These are phyloP conservation scores for Heliangelus exortis DNA, from an alignment of 2,797 vertebrate genomes.

Conservation along the genomic window DNA sequence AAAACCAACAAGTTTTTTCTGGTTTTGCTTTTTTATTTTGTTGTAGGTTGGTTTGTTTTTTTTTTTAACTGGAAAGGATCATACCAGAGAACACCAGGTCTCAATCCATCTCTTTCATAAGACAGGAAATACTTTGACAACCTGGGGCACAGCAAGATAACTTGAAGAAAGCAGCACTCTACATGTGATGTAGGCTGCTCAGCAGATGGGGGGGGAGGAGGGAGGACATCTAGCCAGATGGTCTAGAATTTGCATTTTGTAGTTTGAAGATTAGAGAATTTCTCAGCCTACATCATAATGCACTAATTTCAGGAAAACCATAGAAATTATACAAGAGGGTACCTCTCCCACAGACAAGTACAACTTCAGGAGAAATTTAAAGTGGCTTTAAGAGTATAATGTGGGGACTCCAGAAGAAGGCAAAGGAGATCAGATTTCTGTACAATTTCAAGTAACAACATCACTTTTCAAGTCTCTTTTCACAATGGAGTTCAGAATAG, in stretches of 20 bases:
- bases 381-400: neutral
- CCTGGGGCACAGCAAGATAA: neutral
- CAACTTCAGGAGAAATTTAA: neutral
- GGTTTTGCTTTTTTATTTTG: too few species aligned
- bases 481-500: neutral
- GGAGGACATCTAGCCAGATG: constrained; percentile 54
- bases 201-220: constrained; percentile 29
- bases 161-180: neutral
- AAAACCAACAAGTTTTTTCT: neutral
- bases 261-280: neutral
- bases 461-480: neutral
- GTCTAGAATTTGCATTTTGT: constrained; percentile 43
- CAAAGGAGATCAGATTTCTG: neutral
- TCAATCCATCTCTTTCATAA: neutral
- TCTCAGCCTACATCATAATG: constrained; percentile 23
- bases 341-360: neutral
- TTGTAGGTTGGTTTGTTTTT: too few species aligned
- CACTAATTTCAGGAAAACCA: neutral
- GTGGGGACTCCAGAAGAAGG: neutral
- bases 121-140: constrained; percentile 26
- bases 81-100: neutral
- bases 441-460: neutral
- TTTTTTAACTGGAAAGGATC: neutral
- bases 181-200: neutral
- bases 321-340: neutral